These are phyloP conservation scores for Diplolepis rosae DNA, from an alignment of 2,888 invertebrate species.

Conservation along the genomic window DNA sequence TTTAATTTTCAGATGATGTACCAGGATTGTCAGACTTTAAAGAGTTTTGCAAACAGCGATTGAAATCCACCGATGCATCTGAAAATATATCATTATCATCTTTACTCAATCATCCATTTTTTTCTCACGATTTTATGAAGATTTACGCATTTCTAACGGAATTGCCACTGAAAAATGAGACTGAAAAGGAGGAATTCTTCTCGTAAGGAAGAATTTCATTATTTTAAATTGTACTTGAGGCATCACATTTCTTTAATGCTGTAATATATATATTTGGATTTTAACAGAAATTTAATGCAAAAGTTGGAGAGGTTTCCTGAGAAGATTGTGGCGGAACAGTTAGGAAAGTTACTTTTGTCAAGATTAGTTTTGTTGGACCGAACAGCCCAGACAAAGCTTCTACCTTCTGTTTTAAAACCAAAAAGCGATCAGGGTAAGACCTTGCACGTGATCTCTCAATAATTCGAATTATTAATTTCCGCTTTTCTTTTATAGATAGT, in stretches of 20 bases:
- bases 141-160: conserved; percentile 89
- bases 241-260: background rate
- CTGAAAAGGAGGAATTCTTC: conserved; percentile 87
- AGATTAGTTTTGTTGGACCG: conserved; percentile 89
- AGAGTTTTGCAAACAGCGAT: conserved; percentile 80
- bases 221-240: background rate
- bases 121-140: conserved; percentile 88
- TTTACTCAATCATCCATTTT: conserved; percentile 84
- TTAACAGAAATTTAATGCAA: conserved; percentile 78
- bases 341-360: conserved; percentile 85
- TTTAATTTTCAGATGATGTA: conserved; percentile 78
- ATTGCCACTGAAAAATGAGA: conserved; percentile 85
- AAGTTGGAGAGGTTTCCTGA: conserved; percentile 85
- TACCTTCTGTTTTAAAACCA: conserved; percentile 84
- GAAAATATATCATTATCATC: conserved; percentile 81
- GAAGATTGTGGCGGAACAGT: conserved; percentile 86
- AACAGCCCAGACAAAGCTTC: conserved; percentile 83
- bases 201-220: conserved; percentile 71
- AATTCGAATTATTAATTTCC: background rate
- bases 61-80: conserved; percentile 80
- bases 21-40: conserved; percentile 82
- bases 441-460: background rate
- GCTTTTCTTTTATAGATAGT: conserved; percentile 59
- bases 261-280: conserved; percentile 14
- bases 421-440: conserved; percentile 76